Conservation (phyloP, 2,888 invertebrate species). For the Oligia strigilis region DNA sequence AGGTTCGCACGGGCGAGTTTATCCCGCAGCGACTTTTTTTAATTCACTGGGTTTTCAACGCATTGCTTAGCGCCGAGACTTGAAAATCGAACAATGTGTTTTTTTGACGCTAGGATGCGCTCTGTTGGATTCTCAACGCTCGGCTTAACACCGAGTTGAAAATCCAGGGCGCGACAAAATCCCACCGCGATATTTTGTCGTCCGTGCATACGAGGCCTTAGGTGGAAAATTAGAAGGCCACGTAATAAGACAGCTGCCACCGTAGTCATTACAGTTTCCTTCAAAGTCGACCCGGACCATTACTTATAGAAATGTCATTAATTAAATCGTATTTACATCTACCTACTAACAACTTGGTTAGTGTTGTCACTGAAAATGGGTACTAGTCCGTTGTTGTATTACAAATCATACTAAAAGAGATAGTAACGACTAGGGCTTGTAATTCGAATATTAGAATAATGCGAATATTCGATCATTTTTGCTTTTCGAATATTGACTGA, state of each 20-base stretch:
- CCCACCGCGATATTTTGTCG: not conserved
- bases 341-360: not conserved
- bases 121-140: not conserved
- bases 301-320: conserved; percentile 15
- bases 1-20: not conserved
- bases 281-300: conserved; percentile 4
- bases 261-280: conserved; percentile 3
- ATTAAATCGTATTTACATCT: conserved; percentile 22
- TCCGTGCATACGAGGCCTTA: not conserved
- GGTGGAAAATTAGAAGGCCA: not conserved
- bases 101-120: not conserved
- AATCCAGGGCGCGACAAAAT: not conserved
- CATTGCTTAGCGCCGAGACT: not conserved
- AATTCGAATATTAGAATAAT: too few relatives aligned
- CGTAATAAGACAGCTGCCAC: not conserved
- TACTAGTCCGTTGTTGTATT: not conserved
- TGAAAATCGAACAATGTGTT: too few relatives aligned
- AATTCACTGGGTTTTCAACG: not conserved
- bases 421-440: not conserved
- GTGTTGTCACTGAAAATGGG: conserved; percentile 11
- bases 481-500: too few relatives aligned
- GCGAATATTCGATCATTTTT: too few relatives aligned
- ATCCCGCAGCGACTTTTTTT: not conserved
- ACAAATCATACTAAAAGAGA: not conserved
- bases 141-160: not conserved